phyloP scores from a whole-genome alignment of 2,888 invertebrate species.

The Corbicula japonica region DNA sequence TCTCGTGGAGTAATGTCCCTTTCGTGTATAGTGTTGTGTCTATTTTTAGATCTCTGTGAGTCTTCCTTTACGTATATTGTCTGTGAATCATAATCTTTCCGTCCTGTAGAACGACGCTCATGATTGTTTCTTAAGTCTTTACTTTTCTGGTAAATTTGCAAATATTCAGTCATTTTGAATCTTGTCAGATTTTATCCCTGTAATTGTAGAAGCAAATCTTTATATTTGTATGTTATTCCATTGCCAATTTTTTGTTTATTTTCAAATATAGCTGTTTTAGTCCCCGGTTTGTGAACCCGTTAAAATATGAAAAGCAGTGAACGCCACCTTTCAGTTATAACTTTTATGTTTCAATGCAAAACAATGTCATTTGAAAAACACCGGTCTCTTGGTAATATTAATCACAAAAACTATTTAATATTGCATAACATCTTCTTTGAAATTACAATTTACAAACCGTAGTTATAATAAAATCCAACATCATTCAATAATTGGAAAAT shows the following conservation, averaged over 20 bases:
- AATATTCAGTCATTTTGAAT: slow-evolving; percentile 4
- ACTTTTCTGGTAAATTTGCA: slow-evolving; percentile 1
- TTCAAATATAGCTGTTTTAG: background rate
- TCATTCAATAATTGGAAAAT: too few species aligned
- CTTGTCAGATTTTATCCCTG: background rate
- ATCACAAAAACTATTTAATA: too few species aligned
- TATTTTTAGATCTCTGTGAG: background rate
- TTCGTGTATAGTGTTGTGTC: background rate
- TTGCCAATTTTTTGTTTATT: background rate
- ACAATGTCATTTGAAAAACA: too few species aligned
- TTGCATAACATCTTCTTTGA: too few species aligned
- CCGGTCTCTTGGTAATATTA: too few species aligned
- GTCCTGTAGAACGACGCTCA: background rate
- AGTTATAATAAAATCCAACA: too few species aligned
- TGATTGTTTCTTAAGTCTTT: background rate
- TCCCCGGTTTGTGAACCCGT: background rate
- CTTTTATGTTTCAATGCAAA: too few species aligned
- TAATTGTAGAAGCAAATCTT: background rate
- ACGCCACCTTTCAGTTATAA: too few species aligned
- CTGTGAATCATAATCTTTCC: background rate
- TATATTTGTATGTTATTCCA: background rate
- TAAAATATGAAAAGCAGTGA: too few species aligned
- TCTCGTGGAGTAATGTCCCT: background rate
- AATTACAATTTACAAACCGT: too few species aligned
- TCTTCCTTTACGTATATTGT: background rate